Base-by-base conservation (phyloP, 30 jellyfish, hydroid and myxozoan species). In the Chrysaora quinquecirrha region DNA sequence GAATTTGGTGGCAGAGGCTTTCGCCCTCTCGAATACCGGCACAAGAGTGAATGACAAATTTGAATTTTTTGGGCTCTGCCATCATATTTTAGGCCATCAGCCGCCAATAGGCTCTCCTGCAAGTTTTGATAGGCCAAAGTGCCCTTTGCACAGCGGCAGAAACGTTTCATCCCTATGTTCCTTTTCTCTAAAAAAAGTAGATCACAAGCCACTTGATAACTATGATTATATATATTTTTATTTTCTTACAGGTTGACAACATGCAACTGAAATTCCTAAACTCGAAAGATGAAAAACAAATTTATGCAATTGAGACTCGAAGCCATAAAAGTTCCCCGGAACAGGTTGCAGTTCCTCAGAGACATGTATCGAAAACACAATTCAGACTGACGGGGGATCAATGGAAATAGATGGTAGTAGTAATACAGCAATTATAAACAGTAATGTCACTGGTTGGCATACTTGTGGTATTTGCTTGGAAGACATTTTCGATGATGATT, bases 391-490 rank as follows among this genome's bases (percentile, higher is more conserved):
- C 30, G 79, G 16, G 20, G 73, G 27, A 0, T 22, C 33, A 50
- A 25, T 20, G 38, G 69, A 71, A 23, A 14, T 7, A 2, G 58
- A 29, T 11, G 56, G 35, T 24, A 66, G 23, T 11, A 30, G 62
- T 62, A 62, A n/a, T 62, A 61, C 34, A 29, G 80, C 48, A 27
- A 28, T 54, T 27, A 74, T 75, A 3, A 71, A 54, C 18, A 82
- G 74, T 30, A 82, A 78, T 24, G 79, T 85, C 46, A 71, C 43
- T 78, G 95, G 96, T 2, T 93, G 98, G 98, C 98, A 87, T 48
- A 65, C 93, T 6, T 93, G 98, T 49, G 86, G 91, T 3, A 86
- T 93, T 68, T 93, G 98, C 80, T 79, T 93, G 24, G 98, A 93
- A 61, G 98, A 93, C 29, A 87, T 75, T 23, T 93, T 93, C 73